Percentiles rank a stretch among this genome's conserved stretches.
Conservation (phyloP, 2,888 invertebrate species). For the Metopia argyrocephala region DNA sequence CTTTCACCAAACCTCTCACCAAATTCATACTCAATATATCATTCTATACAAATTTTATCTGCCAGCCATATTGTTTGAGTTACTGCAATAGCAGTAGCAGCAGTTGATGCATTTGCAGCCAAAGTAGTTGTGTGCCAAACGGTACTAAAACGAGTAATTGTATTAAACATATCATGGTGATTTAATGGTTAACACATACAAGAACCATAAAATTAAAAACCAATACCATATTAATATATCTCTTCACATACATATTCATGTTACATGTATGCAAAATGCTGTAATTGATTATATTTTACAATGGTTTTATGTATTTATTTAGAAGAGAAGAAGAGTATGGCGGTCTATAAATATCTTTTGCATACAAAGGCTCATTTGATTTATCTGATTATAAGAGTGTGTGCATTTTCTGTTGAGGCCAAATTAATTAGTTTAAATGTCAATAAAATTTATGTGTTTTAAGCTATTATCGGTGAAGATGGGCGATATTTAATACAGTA, state of each 20-base stretch:
- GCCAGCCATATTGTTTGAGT: conserved; percentile 11
- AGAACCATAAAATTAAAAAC: too few species aligned
- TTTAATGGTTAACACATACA: background rate
- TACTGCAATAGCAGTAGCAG: conserved; percentile 25
- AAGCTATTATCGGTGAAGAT: background rate
- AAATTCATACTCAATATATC: conserved; percentile 60
- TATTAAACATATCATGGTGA: conserved; percentile 25
- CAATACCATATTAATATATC: background rate
- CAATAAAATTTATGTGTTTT: conserved; percentile 33
- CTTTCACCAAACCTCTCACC: conserved; percentile 39
- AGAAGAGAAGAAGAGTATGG: conserved; percentile 21
- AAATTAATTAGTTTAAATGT: conserved; percentile 63
- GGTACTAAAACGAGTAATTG: conserved; percentile 52
- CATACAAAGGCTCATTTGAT: conserved; percentile 53
- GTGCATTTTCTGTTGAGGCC: conserved; percentile 55
- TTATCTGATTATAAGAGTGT: conserved; percentile 52
- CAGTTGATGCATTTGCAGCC: background rate
- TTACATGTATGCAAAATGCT: conserved; percentile 29
- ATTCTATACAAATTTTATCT: conserved; percentile 42
- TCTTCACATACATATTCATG: background rate
- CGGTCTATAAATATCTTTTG: conserved; percentile 13
- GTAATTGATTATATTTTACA: conserved; percentile 61
- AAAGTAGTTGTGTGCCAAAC: conserved; percentile 7
- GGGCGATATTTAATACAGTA: too few species aligned
- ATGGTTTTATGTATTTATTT: conserved; percentile 54